These are phyloP conservation scores for Sanderia malayensis DNA, from an alignment of 30 jellyfish, hydroid and myxozoan species.

Conservation along the genomic window DNA sequence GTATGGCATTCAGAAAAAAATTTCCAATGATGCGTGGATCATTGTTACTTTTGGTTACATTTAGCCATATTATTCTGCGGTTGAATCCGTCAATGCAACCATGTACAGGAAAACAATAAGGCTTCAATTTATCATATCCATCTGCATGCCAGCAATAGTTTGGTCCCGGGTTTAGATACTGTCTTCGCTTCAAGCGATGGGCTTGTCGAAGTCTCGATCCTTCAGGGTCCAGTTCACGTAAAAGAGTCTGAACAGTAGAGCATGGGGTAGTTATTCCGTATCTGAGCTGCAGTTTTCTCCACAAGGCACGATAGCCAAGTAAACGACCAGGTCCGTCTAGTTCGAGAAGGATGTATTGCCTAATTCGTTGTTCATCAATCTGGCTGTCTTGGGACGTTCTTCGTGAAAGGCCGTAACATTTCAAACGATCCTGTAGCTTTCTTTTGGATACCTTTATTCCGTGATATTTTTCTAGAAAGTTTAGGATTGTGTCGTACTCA, in stretches of 20 bases:
- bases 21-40: slow-evolving; percentile 10
- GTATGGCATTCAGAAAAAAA: slow-evolving; percentile 7
- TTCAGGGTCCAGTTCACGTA: slow-evolving; percentile 29
- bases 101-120: slow-evolving; percentile 30
- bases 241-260: slow-evolving; percentile 17
- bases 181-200: slow-evolving; percentile 27
- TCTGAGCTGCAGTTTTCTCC: slow-evolving; percentile 21
- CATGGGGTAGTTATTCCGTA: slow-evolving; percentile 7
- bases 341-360: slow-evolving; percentile 20
- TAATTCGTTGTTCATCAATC: slow-evolving; percentile 6
- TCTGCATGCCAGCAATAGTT: slow-evolving; percentile 29
- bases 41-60: slow-evolving; percentile 13
- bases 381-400: slow-evolving; percentile 17
- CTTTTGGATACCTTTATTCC: neutral
- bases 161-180: slow-evolving; percentile 28
- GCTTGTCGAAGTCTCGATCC: slow-evolving; percentile 15
- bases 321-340: slow-evolving; percentile 15
- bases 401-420: slow-evolving; percentile 8
- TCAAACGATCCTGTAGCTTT: slow-evolving; percentile 17
- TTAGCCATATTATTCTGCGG: slow-evolving; percentile 18
- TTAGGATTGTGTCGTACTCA: neutral
- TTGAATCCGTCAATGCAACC: slow-evolving; percentile 29
- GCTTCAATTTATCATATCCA: slow-evolving; percentile 30
- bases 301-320: slow-evolving; percentile 16
- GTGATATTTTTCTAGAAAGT: slow-evolving; percentile 19